Percentiles rank a stretch among this genome's conserved stretches.
Conservation (phyloP, 2,888 invertebrate genomes). For the Zhuqinia jingwanae region DNA sequence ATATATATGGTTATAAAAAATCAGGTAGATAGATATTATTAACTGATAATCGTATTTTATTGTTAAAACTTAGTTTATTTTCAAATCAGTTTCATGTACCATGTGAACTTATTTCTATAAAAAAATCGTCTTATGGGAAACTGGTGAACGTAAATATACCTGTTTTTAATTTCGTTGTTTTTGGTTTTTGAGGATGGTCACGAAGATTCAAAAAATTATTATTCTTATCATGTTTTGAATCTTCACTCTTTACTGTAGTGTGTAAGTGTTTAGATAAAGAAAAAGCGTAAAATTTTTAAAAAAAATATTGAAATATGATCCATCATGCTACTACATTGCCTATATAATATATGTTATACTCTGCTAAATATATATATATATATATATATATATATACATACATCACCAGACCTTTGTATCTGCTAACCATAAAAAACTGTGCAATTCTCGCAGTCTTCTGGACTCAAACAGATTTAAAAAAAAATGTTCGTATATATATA, state of each 20-base stretch:
- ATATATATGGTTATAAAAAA: background rate
- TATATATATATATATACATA: slow-evolving; percentile 11
- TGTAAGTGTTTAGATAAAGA: background rate
- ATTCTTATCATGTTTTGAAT: too few relatives aligned
- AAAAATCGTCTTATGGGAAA: slow-evolving; percentile 31
- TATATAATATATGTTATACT: slow-evolving; percentile 21
- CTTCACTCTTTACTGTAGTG: background rate
- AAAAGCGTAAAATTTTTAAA: background rate
- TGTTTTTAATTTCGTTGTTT: slow-evolving; percentile 12
- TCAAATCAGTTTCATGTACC: slow-evolving; percentile 60
- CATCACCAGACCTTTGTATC: slow-evolving; percentile 3
- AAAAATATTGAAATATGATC: slow-evolving; percentile 20
- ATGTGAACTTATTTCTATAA: slow-evolving; percentile 32
- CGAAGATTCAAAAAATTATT: slow-evolving; percentile 19
- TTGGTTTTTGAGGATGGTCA: slow-evolving; percentile 6
- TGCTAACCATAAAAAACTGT: slow-evolving; percentile 42
- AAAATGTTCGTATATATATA: slow-evolving; percentile 38
- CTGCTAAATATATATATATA: slow-evolving; percentile 4
- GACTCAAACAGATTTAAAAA: slow-evolving; percentile 51
- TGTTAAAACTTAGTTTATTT: slow-evolving; percentile 4
- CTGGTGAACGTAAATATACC: slow-evolving; percentile 31
- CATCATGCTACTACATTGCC: slow-evolving; percentile 51
- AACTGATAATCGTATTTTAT: slow-evolving; percentile 33
- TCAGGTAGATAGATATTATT: background rate
- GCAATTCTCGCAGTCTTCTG: slow-evolving; percentile 66